Percentiles rank a stretch among this genome's conserved stretches.
Evolutionary conservation across 2,797 vertebrate genomes (phyloP).

Genomic region (Cirrhinus mrigala): DNA sequence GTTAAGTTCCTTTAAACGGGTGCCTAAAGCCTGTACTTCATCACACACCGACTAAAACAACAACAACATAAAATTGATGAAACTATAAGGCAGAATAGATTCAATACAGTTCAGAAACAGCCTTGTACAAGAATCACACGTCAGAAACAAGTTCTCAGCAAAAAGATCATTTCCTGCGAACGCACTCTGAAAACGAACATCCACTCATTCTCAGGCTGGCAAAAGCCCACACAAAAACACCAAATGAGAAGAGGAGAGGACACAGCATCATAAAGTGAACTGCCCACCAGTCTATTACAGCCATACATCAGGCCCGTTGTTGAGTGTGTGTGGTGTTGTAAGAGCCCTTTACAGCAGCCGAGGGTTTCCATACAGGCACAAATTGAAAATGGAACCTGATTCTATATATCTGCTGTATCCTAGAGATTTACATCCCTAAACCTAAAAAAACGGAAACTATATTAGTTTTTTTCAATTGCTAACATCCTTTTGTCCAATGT

Average conservation of each 20-base stretch:
- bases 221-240: slow-evolving; percentile 44
- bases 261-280: slow-evolving; percentile 24
- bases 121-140: not conserved
- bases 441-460: not conserved
- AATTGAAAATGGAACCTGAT: slow-evolving; percentile 25
- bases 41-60: not conserved
- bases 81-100: not conserved
- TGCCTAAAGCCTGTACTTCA: not conserved
- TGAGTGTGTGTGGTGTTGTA: slow-evolving; percentile 24
- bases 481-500: too few species aligned
- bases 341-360: slow-evolving; percentile 7
- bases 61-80: not conserved
- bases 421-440: not conserved
- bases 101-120: not conserved
- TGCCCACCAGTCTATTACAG: slow-evolving; percentile 42
- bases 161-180: slow-evolving; percentile 18
- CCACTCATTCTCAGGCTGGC: slow-evolving; percentile 1
- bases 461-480: too few species aligned
- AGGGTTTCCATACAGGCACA: not conserved
- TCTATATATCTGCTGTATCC: not conserved
- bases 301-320: slow-evolving; percentile 13
- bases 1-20: not conserved
- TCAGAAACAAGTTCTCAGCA: slow-evolving; percentile 8
- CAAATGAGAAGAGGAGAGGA: slow-evolving; percentile 28
- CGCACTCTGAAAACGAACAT: slow-evolving; percentile 24